A percentile compares a stretch with the other conserved stretches of the same genome.
phyloP scores from a whole-genome alignment of 2,797 vertebrate genomes.

The Semotilus atromaculatus region DNA sequence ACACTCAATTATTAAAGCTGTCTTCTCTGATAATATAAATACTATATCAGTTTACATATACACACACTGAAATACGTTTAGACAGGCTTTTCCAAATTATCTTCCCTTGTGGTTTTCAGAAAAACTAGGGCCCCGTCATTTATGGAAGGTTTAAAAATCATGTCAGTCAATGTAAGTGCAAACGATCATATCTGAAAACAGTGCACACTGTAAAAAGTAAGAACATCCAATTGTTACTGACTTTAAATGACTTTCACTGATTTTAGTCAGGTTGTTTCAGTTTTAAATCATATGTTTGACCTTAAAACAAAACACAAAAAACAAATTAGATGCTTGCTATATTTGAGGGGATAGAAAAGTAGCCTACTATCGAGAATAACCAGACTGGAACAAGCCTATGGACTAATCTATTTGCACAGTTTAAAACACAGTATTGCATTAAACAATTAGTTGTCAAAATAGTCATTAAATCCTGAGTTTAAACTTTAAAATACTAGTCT shows the following conservation, averaged over 20 bases:
- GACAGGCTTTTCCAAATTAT: background rate
- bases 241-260: background rate
- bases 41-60: background rate
- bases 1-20: conserved; percentile 8
- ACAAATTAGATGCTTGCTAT: no score
- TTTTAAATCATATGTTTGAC: background rate
- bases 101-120: background rate
- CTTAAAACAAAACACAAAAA: background rate
- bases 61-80: background rate
- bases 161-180: background rate
- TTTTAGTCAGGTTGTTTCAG: background rate
- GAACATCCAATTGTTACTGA: background rate
- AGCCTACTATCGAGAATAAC: no score
- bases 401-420: no score
- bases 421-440: no score
- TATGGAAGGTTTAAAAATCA: background rate
- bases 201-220: background rate
- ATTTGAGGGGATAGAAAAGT: no score
- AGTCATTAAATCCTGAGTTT: no score
- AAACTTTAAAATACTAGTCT: no score
- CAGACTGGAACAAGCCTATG: no score
- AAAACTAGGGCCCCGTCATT: no score
- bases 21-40: background rate
- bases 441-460: no score
- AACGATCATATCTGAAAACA: background rate